phyloP scores from a whole-genome alignment of 2,113 vertebrate genomes.

The Upupa epops region DNA sequence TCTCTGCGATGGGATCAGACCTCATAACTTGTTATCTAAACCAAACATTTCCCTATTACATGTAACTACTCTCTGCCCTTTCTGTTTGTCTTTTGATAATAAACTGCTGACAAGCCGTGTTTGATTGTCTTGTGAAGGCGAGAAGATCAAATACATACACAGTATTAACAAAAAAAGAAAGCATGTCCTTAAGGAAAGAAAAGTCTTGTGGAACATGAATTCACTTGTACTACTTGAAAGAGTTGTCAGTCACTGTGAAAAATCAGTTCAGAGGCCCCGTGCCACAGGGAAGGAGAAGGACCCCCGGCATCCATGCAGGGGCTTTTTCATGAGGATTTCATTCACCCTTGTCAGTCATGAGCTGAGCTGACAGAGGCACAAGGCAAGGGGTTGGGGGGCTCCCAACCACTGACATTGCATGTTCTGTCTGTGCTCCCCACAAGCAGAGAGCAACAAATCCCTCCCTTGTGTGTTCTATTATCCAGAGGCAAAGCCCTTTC shows the following conservation, averaged over 20 bases:
- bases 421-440: neutral
- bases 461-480: no score
- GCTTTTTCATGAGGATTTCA: fast-evolving
- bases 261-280: neutral
- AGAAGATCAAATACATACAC: slow-evolving; percentile 20
- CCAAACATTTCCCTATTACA: neutral
- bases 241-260: neutral
- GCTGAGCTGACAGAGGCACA: neutral
- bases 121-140: neutral
- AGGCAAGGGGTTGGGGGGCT: neutral
- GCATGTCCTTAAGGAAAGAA: neutral
- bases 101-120: slow-evolving; percentile 6
- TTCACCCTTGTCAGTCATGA: neutral
- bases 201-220: neutral
- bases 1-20: neutral
- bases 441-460: neutral
- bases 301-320: fast-evolving
- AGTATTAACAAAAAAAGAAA: slow-evolving; percentile 30
- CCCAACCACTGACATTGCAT: neutral
- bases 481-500: neutral
- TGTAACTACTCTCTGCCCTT: neutral
- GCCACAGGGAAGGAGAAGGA: fast-evolving
- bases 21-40: slow-evolving; percentile 1
- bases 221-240: neutral
- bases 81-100: neutral